Percentiles rank a stretch among this genome's conserved stretches.
Conservation (phyloP, 2,888 invertebrate species). For the Teleogryllus oceanicus region DNA sequence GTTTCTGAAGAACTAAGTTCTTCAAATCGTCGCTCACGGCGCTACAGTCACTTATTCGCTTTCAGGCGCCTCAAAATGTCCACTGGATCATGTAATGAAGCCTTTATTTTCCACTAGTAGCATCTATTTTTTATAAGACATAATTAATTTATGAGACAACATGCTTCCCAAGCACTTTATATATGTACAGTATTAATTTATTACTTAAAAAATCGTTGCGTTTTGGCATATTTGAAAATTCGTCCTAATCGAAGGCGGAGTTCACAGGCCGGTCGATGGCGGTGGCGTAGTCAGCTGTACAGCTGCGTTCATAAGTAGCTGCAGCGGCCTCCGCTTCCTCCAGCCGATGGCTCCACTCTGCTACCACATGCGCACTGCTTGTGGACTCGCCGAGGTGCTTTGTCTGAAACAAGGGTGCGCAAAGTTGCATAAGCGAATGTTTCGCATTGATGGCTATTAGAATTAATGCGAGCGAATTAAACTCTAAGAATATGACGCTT, state of each 20-base stretch:
- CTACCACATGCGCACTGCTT: neutral
- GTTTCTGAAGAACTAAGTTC: no score
- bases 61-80: neutral
- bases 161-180: constrained; percentile 18
- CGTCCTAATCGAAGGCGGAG: no score
- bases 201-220: neutral
- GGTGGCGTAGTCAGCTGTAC: neutral
- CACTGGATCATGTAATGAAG: constrained; percentile 2
- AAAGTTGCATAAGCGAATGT: no score
- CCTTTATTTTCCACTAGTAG: neutral
- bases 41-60: neutral
- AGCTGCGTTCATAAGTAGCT: neutral
- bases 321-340: neutral
- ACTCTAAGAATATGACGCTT: no score
- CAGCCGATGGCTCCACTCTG: neutral
- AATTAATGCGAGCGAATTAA: no score
- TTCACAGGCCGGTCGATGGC: neutral
- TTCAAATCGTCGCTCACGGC: no score
- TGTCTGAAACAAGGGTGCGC: neutral
- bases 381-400: neutral
- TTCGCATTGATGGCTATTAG: no score
- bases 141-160: constrained; percentile 11
- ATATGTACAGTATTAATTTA: constrained; percentile 1
- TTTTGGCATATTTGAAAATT: neutral
- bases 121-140: neutral